Conservation (phyloP, 1,140 invertebrate genomes). For the Pachyrhynchus sulphureomaculatus region DNA sequence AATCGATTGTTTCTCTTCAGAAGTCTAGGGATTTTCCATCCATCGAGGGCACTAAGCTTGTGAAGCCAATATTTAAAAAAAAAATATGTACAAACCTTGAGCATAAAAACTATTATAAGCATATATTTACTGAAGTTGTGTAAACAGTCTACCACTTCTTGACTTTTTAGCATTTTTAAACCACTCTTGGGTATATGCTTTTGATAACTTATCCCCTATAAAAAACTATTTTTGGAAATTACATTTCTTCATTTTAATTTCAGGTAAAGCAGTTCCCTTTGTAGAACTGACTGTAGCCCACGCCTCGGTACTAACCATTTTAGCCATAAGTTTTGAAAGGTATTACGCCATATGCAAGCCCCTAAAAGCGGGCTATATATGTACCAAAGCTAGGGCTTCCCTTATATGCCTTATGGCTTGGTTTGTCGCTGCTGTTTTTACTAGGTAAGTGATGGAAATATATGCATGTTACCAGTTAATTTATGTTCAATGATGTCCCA, state of each 20-base stretch:
- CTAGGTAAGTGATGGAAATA: constrained; percentile 64
- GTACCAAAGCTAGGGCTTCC: constrained; percentile 82
- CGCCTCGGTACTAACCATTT: constrained; percentile 88
- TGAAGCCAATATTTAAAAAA: too few relatives aligned
- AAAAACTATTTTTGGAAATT: constrained; percentile 3
- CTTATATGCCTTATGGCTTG: constrained; percentile 82
- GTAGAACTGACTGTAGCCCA: constrained; percentile 91
- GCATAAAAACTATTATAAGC: too few relatives aligned
- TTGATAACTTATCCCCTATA: neutral
- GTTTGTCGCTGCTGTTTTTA: constrained; percentile 80
- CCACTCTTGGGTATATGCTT: too few relatives aligned
- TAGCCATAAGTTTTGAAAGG: constrained; percentile 90
- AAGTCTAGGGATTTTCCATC: too few relatives aligned
- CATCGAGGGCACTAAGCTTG: too few relatives aligned
- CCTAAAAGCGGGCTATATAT: constrained; percentile 85
- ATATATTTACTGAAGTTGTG: too few relatives aligned
- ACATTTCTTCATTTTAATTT: too few relatives aligned
- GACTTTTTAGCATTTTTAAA: too few relatives aligned
- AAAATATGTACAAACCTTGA: too few relatives aligned
- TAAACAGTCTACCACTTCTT: too few relatives aligned
- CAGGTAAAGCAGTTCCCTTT: constrained; percentile 88
- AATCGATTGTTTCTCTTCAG: too few relatives aligned
- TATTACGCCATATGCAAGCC: constrained; percentile 95
- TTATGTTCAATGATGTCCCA: too few relatives aligned
- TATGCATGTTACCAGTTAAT: neutral